Evolutionary conservation across 2,113 vertebrate genomes (phyloP).

Genomic region (Brevimyrus niger): DNA sequence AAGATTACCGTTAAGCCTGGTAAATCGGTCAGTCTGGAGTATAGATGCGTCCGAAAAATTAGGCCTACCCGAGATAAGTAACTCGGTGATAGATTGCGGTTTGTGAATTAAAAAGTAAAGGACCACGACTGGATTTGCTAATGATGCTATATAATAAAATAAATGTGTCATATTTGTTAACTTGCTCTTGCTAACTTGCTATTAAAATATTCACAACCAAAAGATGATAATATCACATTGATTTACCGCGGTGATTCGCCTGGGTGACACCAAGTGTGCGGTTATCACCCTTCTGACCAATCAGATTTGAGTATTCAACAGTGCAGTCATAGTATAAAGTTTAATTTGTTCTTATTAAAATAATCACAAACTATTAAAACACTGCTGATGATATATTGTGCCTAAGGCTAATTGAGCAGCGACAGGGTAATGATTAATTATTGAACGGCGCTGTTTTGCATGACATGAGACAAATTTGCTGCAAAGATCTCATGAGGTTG

Average conservation of each 20-base stretch:
- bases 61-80: background rate
- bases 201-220: background rate
- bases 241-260: background rate
- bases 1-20: background rate
- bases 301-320: background rate
- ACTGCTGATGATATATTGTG: background rate
- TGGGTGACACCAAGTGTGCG: background rate
- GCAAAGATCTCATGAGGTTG: background rate
- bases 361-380: background rate
- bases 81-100: background rate
- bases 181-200: background rate
- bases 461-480: background rate
- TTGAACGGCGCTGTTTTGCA: background rate
- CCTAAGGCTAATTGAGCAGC: background rate
- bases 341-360: background rate
- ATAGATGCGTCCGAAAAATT: background rate
- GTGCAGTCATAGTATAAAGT: background rate
- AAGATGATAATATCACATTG: background rate
- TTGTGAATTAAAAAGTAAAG: background rate
- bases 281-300: background rate
- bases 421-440: slow-evolving; percentile 1
- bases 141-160: background rate
- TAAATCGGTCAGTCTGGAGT: background rate
- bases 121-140: background rate
- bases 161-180: background rate